A percentile compares a stretch with the other conserved stretches of the same genome.
phyloP scores from a whole-genome alignment of 2,797 vertebrate genomes.

The Leuciscus waleckii region DNA sequence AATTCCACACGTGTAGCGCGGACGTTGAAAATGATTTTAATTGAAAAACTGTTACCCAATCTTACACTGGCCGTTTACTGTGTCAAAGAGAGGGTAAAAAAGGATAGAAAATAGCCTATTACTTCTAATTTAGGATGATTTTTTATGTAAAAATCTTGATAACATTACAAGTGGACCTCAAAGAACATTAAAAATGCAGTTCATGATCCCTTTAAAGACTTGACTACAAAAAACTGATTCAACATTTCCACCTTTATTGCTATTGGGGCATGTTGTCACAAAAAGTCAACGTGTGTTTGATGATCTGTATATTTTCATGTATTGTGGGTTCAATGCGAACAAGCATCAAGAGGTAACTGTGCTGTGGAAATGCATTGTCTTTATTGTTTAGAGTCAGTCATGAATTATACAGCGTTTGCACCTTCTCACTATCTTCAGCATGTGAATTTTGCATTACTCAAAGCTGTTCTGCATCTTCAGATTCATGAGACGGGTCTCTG shows the following conservation, averaged over 20 bases:
- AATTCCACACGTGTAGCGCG: too few relatives aligned
- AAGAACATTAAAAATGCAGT: too few relatives aligned
- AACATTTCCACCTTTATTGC: neutral
- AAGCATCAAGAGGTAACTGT: neutral
- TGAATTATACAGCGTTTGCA: constrained; percentile 44
- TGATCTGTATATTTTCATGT: neutral
- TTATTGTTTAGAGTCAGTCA: neutral
- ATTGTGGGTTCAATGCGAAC: neutral
- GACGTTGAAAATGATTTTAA: too few relatives aligned
- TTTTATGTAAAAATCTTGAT: too few relatives aligned
- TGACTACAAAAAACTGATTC: neutral
- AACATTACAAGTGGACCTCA: too few relatives aligned
- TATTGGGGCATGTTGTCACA: too few relatives aligned
- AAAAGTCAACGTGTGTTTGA: too few relatives aligned
- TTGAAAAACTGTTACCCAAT: too few relatives aligned
- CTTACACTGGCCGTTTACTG: too few relatives aligned
- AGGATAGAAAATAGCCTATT: too few relatives aligned
- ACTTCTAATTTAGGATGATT: too few relatives aligned
- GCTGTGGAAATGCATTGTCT: neutral
- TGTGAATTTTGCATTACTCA: constrained; percentile 36
- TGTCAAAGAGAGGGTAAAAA: too few relatives aligned
- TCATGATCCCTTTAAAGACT: neutral
- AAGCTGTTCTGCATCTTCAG: constrained; percentile 11
- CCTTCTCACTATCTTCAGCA: neutral
- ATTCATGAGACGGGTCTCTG: neutral